These are phyloP conservation scores for Tanypteryx hageni DNA, from an alignment of 2,888 invertebrate species.

Conservation along the genomic window DNA sequence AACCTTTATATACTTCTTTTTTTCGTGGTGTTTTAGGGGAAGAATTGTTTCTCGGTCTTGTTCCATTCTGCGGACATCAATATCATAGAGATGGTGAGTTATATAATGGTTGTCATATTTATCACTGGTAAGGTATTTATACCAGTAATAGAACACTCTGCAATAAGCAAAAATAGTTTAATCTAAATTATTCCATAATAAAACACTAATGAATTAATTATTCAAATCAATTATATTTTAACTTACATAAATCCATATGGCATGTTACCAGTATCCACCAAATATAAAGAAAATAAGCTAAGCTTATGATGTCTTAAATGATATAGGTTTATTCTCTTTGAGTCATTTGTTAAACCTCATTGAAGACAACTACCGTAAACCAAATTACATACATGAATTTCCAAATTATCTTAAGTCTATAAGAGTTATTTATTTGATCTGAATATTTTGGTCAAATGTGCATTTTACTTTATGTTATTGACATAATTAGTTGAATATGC, in stretches of 20 bases:
- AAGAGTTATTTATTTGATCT: too few species aligned
- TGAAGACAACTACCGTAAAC: too few species aligned
- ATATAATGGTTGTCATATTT: slow-evolving; percentile 86
- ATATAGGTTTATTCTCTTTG: too few species aligned
- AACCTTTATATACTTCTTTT: slow-evolving; percentile 72
- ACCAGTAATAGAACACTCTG: slow-evolving; percentile 82
- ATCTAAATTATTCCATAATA: not conserved
- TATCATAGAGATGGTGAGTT: slow-evolving; percentile 80
- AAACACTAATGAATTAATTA: not conserved
- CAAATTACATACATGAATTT: too few species aligned
- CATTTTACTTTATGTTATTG: not conserved
- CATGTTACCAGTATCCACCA: too few species aligned
- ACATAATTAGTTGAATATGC: not conserved
- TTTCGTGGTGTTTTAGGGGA: slow-evolving; percentile 73
- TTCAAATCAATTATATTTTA: too few species aligned
- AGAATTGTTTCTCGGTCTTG: slow-evolving; percentile 74
- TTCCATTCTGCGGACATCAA: slow-evolving; percentile 80
- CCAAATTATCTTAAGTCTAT: too few species aligned
- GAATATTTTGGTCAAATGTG: too few species aligned
- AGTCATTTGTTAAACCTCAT: too few species aligned
- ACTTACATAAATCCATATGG: too few species aligned
- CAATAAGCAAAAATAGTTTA: slow-evolving; percentile 65
- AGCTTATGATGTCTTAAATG: too few species aligned
- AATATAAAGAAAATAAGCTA: too few species aligned
- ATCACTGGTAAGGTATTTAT: slow-evolving; percentile 83